phyloP scores from a whole-genome alignment of 2,797 vertebrate genomes.

The Tapera naevia region DNA sequence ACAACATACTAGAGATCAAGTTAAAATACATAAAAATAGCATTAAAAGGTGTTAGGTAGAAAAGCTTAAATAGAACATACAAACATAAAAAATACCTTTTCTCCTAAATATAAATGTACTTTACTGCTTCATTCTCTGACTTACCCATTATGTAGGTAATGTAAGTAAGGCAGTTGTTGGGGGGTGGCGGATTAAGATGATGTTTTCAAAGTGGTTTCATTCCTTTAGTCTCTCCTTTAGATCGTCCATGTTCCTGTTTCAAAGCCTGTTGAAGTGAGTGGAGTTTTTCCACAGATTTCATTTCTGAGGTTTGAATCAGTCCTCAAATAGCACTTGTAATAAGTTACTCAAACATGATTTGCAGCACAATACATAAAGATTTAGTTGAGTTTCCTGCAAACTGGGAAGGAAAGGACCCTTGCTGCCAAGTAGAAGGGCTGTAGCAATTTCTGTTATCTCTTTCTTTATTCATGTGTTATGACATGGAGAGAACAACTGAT shows the following conservation, averaged over 20 bases:
- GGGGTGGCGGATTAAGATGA: neutral
- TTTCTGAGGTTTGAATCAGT: neutral
- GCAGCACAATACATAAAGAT: neutral
- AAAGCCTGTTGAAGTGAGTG: neutral
- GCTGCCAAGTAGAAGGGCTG: neutral
- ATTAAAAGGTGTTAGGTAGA: conserved; percentile 17
- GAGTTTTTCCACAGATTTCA: neutral
- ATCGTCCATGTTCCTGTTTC: neutral
- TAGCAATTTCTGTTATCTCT: neutral
- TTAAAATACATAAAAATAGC: neutral
- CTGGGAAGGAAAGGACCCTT: neutral
- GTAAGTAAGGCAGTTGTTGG: neutral
- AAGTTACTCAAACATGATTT: neutral
- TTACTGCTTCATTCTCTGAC: neutral
- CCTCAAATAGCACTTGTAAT: neutral
- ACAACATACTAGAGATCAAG: neutral
- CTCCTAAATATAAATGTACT: neutral
- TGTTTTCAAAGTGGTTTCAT: neutral
- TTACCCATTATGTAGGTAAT: neutral
- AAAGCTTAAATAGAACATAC: conserved; percentile 14
- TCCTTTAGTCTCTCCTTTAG: neutral
- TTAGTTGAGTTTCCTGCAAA: neutral
- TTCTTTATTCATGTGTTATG: neutral
- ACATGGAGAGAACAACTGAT: neutral
- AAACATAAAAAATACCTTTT: neutral